Percentiles rank a stretch among this genome's conserved stretches.
Conservation (phyloP, 2,113 vertebrate species). For the Pardalotus punctatus region DNA sequence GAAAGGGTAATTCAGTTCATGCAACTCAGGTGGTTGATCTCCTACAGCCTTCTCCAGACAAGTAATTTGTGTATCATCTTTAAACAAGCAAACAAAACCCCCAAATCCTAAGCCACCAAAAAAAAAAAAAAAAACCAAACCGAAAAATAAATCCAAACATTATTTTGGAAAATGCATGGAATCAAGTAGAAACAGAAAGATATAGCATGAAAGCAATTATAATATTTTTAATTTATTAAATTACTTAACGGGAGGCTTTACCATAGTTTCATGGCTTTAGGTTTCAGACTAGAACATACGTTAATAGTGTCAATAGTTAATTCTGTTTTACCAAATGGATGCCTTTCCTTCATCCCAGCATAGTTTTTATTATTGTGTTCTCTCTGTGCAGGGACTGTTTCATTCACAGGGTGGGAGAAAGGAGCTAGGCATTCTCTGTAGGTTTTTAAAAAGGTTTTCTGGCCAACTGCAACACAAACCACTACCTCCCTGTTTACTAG, state of each 20-base stretch:
- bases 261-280: background rate
- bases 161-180: background rate
- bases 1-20: background rate
- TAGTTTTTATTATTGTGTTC: background rate
- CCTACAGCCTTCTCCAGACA: background rate
- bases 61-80: background rate
- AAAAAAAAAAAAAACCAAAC: background rate
- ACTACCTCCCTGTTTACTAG: background rate
- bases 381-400: background rate
- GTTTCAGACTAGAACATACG: background rate
- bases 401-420: background rate
- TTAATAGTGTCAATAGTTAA: background rate
- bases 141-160: background rate
- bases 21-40: background rate
- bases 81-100: background rate
- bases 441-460: background rate
- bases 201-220: background rate
- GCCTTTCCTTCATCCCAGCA: background rate
- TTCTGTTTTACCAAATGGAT: background rate
- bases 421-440: background rate
- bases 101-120: background rate
- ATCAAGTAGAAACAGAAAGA: background rate
- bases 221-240: background rate
- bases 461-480: background rate
- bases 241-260: background rate